A percentile compares a stretch with the other conserved stretches of the same genome.
Evolutionary conservation across 2,113 vertebrate genomes (phyloP).

Genomic region (Myrmecobius fasciatus): DNA sequence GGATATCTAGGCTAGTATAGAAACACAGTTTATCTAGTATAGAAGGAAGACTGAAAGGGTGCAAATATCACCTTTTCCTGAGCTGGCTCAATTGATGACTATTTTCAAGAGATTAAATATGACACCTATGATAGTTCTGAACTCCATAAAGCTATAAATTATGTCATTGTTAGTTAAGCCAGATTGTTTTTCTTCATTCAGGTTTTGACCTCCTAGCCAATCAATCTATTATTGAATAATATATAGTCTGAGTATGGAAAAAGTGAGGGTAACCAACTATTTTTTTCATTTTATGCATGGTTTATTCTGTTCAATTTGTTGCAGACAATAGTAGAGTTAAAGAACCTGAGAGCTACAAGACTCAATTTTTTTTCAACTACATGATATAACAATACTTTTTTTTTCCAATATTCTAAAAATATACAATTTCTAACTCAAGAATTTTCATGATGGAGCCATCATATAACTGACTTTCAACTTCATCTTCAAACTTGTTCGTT

Average conservation of each 20-base stretch:
- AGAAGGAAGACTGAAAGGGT: neutral
- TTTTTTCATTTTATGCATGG: neutral
- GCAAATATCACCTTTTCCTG: neutral
- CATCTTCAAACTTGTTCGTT: too few relatives aligned
- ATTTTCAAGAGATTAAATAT: neutral
- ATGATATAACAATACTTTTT: neutral
- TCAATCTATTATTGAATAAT: neutral
- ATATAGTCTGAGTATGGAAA: too few relatives aligned
- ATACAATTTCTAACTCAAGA: neutral
- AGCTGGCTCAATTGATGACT: neutral
- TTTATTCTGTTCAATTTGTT: neutral
- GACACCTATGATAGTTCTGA: neutral
- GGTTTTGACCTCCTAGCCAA: neutral
- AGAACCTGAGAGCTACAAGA: neutral
- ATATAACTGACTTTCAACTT: neutral
- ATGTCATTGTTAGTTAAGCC: neutral
- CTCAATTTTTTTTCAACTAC: neutral
- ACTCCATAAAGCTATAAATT: neutral
- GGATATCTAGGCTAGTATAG: neutral
- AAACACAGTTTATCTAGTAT: neutral
- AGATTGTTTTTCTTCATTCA: neutral
- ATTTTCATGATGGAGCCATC: neutral
- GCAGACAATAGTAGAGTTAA: neutral
- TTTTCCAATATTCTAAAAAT: neutral
- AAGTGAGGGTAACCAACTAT: too few relatives aligned